Conservation (phyloP, 1,140 invertebrate species). For the Drosophila nikananu region DNA sequence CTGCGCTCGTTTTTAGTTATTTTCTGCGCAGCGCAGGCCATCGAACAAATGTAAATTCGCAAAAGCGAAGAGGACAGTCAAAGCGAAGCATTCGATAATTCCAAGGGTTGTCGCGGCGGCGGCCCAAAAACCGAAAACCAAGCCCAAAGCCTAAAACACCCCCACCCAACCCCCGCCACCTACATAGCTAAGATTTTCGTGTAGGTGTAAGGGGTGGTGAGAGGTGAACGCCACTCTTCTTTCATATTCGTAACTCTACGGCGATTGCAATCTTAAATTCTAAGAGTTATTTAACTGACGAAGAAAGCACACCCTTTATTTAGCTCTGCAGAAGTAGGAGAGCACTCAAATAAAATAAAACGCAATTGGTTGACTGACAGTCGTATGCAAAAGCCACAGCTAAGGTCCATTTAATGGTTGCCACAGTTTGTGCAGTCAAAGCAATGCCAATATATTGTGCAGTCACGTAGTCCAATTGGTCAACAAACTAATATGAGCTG, state of each 20-base stretch:
- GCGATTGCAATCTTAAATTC: not conserved
- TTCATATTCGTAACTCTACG: not conserved
- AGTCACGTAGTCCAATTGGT: slow-evolving; percentile 50
- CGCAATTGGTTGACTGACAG: slow-evolving; percentile 66
- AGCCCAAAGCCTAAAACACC: slow-evolving; percentile 1
- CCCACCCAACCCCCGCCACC: slow-evolving; percentile 8
- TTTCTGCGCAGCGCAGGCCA: slow-evolving; percentile 49
- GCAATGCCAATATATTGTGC: slow-evolving; percentile 47
- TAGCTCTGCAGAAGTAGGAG: slow-evolving; percentile 2
- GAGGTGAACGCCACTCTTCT: slow-evolving; percentile 6
- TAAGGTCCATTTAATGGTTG: slow-evolving; percentile 19
- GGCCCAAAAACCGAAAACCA: slow-evolving; percentile 17
- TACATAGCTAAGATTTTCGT: not conserved
- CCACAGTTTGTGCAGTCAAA: slow-evolving; percentile 27
- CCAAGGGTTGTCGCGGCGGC: slow-evolving; percentile 49
- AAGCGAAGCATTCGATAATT: slow-evolving; percentile 49
- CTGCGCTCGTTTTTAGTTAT: slow-evolving; percentile 47
- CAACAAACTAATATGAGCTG: slow-evolving; percentile 42
- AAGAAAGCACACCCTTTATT: not conserved
- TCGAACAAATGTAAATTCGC: slow-evolving; percentile 32
- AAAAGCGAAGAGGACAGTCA: slow-evolving; percentile 12
- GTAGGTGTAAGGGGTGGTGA: not conserved
- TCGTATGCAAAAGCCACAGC: slow-evolving; percentile 37
- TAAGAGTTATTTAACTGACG: not conserved
- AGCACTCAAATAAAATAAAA: slow-evolving; percentile 61